These are phyloP conservation scores for Hirtodrosophila trivittata DNA, from an alignment of 2,888 invertebrate species.

Conservation along the genomic window DNA sequence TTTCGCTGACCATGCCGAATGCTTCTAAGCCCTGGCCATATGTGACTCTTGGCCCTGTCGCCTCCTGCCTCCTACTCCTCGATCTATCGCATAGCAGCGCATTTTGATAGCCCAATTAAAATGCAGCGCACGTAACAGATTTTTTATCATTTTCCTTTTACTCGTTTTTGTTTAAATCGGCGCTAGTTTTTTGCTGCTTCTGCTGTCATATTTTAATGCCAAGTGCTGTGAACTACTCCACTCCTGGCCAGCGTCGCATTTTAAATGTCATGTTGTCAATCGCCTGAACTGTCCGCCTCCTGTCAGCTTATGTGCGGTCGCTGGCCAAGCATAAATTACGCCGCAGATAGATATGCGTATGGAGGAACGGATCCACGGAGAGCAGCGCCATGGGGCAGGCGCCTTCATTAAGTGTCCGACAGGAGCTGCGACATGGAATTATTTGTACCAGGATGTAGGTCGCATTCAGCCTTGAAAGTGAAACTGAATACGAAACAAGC, in stretches of 20 bases:
- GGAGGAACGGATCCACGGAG: constrained; percentile 18
- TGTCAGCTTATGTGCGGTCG: constrained; percentile 62
- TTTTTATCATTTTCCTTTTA: constrained; percentile 20
- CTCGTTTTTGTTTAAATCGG: constrained; percentile 46
- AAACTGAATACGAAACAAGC: constrained; percentile 44
- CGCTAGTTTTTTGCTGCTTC: constrained; percentile 55
- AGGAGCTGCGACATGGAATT: constrained; percentile 43
- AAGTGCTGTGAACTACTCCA: constrained; percentile 40
- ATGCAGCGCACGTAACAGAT: constrained; percentile 55
- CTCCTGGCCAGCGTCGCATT: constrained; percentile 58
- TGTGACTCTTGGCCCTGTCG: constrained; percentile 24
- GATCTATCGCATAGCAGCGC: constrained; percentile 20
- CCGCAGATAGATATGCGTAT: not conserved
- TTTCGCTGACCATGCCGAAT: constrained; percentile 31
- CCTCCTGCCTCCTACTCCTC: constrained; percentile 2
- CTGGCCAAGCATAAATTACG: constrained; percentile 65
- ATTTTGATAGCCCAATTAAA: constrained; percentile 48
- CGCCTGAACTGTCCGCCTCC: constrained; percentile 38
- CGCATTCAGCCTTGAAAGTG: constrained; percentile 52
- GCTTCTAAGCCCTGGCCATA: constrained; percentile 41
- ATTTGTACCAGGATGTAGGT: constrained; percentile 66
- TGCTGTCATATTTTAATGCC: constrained; percentile 70
- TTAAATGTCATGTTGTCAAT: constrained; percentile 75
- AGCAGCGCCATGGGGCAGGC: constrained; percentile 7
- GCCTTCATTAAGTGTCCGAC: constrained; percentile 43